These are phyloP conservation scores for Poecilobothrus nobilitatus DNA, from an alignment of 2,888 invertebrate genomes.

Conservation along the genomic window DNA sequence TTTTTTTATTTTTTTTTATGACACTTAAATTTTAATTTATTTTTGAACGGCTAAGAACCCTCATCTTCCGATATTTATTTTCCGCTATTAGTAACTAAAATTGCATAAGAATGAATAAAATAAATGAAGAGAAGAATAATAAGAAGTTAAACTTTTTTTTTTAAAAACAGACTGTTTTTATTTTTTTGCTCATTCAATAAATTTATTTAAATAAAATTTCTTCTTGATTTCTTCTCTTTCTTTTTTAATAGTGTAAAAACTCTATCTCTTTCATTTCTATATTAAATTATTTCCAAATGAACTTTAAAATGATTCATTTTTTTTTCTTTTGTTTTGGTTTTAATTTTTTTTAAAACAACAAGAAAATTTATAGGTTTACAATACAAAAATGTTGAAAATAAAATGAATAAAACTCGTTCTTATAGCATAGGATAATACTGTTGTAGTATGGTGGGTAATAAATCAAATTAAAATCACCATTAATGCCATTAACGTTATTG, in stretches of 20 bases:
- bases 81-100: not conserved
- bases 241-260: not conserved
- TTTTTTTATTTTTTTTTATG: not conserved
- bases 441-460: not conserved
- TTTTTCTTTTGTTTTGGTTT: too few relatives aligned
- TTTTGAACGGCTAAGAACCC: not conserved
- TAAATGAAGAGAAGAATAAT: not conserved
- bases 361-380: too few relatives aligned
- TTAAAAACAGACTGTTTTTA: too few relatives aligned
- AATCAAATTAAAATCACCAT: slow-evolving; percentile 6
- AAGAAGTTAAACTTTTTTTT: not conserved
- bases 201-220: not conserved
- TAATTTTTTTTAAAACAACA: too few relatives aligned
- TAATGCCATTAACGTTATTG: slow-evolving; percentile 4
- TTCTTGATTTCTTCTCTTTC: not conserved
- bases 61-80: not conserved
- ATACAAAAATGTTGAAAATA: too few relatives aligned
- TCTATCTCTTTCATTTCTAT: too few relatives aligned
- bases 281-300: too few relatives aligned
- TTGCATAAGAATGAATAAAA: not conserved
- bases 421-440: too few relatives aligned
- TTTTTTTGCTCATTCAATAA: not conserved
- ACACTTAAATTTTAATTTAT: slow-evolving; percentile 3
- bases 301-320: too few relatives aligned
- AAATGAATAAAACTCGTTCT: too few relatives aligned